Percentiles rank a stretch among this genome's conserved stretches.
These are phyloP conservation scores for Cantharis rufa DNA, from an alignment of 2,888 invertebrate species.

Conservation along the genomic window DNA sequence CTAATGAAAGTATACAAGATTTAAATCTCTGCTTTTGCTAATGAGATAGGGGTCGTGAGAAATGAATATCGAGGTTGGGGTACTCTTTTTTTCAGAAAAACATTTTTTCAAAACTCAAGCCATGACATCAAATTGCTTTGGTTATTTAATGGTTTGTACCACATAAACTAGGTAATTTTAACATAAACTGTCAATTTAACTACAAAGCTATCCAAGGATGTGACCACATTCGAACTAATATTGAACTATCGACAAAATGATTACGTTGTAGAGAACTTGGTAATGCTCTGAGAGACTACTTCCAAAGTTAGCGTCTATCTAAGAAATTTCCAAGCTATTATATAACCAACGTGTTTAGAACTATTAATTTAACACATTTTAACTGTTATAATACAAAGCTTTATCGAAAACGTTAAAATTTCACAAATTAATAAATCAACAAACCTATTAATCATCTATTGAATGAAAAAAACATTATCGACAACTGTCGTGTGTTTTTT, in stretches of 20 bases:
- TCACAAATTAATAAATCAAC: slow-evolving; percentile 27
- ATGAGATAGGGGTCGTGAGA: slow-evolving; percentile 30
- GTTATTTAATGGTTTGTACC: background rate
- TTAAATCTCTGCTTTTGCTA: slow-evolving; percentile 34
- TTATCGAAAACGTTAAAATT: slow-evolving; percentile 1
- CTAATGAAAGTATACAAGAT: slow-evolving; percentile 45
- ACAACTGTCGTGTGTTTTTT: slow-evolving; percentile 18
- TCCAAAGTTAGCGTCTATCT: background rate
- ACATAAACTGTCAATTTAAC: background rate
- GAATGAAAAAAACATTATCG: slow-evolving; percentile 18
- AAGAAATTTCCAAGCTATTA: background rate
- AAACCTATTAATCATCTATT: slow-evolving; percentile 27
- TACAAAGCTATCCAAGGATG: background rate
- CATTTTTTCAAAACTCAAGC: background rate
- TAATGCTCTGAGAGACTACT: background rate
- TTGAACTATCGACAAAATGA: slow-evolving; percentile 12
- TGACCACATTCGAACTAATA: slow-evolving; percentile 8
- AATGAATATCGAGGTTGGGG: background rate
- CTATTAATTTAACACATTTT: background rate
- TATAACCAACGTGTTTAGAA: background rate
- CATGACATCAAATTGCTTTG: background rate
- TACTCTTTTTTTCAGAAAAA: background rate
- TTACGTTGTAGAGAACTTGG: slow-evolving; percentile 4
- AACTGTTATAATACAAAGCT: background rate
- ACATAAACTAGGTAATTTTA: background rate